Evolutionary conservation across 1,140 invertebrate genomes (phyloP).

Genomic region (Steinernema khuongi): DNA sequence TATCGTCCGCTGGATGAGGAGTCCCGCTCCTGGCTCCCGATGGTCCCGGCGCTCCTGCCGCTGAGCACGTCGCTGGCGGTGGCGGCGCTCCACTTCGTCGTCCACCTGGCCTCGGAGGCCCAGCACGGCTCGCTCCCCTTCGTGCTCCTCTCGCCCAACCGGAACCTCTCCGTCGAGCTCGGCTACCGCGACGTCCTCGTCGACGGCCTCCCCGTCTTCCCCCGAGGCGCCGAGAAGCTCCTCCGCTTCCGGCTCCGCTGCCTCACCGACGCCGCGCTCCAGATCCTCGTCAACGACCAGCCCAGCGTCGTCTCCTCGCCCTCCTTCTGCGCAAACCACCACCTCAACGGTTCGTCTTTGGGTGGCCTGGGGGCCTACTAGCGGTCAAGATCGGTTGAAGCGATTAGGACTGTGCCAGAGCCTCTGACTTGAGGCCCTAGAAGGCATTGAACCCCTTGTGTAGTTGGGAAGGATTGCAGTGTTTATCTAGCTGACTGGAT

Average conservation of each 20-base stretch:
- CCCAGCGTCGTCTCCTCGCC: neutral
- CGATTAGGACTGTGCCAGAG: no score
- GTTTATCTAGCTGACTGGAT: no score
- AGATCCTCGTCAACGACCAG: neutral
- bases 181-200: neutral
- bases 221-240: neutral
- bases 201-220: neutral
- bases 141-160: neutral
- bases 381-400: no score
- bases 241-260: neutral
- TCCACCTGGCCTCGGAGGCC: neutral
- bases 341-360: neutral
- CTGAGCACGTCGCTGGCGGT: neutral
- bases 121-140: neutral
- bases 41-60: slow-evolving; percentile 7
- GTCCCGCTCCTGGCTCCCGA: neutral
- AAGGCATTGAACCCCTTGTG: no score
- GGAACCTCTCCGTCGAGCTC: neutral
- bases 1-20: no score
- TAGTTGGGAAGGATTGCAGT: no score
- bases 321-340: neutral
- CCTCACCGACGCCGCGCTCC: slow-evolving; percentile 3
- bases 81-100: neutral
- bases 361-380: no score
- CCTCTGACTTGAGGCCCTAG: no score